phyloP scores from a whole-genome alignment of 2,888 invertebrate genomes.

The Cremastinae sp. region DNA sequence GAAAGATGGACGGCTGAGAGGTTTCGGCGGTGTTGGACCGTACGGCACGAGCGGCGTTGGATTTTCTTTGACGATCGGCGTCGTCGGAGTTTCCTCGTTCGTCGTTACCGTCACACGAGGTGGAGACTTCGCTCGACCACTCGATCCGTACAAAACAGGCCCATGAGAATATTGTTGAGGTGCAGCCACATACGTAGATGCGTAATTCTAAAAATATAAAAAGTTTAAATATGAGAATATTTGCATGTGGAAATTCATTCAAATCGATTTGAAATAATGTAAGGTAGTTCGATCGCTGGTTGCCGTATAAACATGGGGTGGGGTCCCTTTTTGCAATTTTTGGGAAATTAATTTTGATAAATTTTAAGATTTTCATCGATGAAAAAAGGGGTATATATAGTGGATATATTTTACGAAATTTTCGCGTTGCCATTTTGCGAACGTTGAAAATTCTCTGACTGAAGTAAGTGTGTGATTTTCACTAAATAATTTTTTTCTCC shows the following conservation, averaged over 20 bases:
- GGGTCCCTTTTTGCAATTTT: too few species aligned
- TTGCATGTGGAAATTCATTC: background rate
- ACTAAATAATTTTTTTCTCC: too few species aligned
- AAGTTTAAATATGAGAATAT: background rate
- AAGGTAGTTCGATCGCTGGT: too few species aligned
- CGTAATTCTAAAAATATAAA: constrained; percentile 66
- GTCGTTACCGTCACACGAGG: constrained; percentile 57
- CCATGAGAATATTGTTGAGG: constrained; percentile 78
- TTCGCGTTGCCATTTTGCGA: too few species aligned
- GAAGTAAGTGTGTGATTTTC: too few species aligned
- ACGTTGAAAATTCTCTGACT: too few species aligned
- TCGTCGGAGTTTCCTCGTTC: constrained; percentile 50
- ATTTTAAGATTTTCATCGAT: too few species aligned
- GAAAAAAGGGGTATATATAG: too few species aligned
- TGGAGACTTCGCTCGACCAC: constrained; percentile 71
- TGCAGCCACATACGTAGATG: constrained; percentile 68
- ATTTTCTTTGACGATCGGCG: constrained; percentile 65
- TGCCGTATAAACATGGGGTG: too few species aligned
- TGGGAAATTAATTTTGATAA: too few species aligned
- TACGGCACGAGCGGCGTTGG: constrained; percentile 75
- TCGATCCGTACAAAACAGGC: constrained; percentile 75
- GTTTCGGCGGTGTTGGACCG: constrained; percentile 74
- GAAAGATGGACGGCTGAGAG: constrained; percentile 80
- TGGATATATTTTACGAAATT: too few species aligned
- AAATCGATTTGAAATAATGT: too few species aligned